These are phyloP conservation scores for human DNA, from an alignment of 2,113 vertebrate species.

Conservation along the genomic window DNA sequence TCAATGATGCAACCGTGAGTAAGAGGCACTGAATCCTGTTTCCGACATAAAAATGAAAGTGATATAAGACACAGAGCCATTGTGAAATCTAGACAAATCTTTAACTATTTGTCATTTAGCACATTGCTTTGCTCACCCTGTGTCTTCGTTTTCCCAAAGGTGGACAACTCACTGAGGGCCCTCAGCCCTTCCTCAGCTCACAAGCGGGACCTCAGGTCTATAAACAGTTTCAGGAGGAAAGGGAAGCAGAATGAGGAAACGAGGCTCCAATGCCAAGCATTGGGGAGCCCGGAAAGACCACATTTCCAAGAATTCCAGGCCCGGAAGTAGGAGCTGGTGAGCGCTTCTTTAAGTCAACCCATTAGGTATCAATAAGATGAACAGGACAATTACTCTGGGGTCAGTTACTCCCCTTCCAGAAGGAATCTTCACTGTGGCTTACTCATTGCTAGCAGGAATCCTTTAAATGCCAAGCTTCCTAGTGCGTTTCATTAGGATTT, in stretches of 20 bases:
- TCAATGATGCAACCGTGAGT: neutral
- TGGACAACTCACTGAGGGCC: slow-evolving; percentile 59
- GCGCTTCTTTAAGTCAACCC: neutral
- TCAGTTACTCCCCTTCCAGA: neutral
- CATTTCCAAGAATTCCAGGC: slow-evolving; percentile 9
- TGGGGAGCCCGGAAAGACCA: neutral
- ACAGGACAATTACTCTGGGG: neutral
- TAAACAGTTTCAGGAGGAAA: slow-evolving; percentile 53
- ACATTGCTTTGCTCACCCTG: slow-evolving; percentile 35
- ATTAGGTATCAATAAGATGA: neutral
- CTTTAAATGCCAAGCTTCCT: neutral
- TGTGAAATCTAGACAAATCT: neutral
- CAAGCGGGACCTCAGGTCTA: slow-evolving; percentile 52
- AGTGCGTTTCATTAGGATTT: neutral
- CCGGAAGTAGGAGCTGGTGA: slow-evolving; percentile 53
- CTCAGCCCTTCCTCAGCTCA: slow-evolving; percentile 48
- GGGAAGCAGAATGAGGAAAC: slow-evolving; percentile 56
- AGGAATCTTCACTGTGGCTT: neutral
- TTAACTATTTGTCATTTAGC: neutral
- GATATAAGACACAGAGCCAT: neutral
- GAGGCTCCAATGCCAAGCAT: neutral
- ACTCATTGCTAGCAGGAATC: neutral
- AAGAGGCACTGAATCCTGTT: slow-evolving; percentile 1
- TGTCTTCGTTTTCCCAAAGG: slow-evolving; percentile 55
- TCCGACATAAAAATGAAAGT: slow-evolving; percentile 49